Evolutionary conservation across 2,113 vertebrate species (phyloP), one percentile per base, ranked within the genome.

Genomic region (Urocolius indicus): DNA sequence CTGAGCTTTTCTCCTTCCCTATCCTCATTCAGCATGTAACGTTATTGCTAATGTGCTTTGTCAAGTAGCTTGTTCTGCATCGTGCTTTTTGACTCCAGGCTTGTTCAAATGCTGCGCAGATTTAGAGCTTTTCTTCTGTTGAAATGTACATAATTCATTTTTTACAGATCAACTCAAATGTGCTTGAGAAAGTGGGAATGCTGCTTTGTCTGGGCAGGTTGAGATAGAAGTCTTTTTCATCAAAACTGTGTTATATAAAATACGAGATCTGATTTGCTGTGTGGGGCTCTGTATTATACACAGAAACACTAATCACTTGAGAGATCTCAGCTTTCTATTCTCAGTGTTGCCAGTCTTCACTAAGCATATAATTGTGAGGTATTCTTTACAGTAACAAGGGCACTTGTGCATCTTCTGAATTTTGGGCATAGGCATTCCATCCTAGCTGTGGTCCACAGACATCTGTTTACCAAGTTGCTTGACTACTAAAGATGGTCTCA

Each of bases 401-500:
- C 23, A 20, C 24, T 52, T 78, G 19, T 13, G 46, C 4, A 2
- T 95, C 93, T 96, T 96, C 95, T 96, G 80, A 43, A 27, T 84
- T 86, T 88, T 65, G 48, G 45, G 8, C 6, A 3, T 11, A 67
- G 63, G 21, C 48, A 29, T 82, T 80, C 20, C 54, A 51, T 61
- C 66, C 89, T 84, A 95, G 57, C 87, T 95, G 76, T 93, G 66
- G 71, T 95, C 65, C 74, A 84, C 52, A 90, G 88, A 72, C 82
- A 77, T 92, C 90, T 89, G 48, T 96, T 97, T 84, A 84, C 72
- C 67, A 89, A 87, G 81, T 77, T 82, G 69, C 62, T 95, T 23
- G 27, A 49, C 58, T 72, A 38, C 73, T n/a, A n/a, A n/a, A 94
- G 86, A 65, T 97, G 92, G 32, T 94, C 86, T 93, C 32, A 95